phyloP scores from a whole-genome alignment of 35 echinoderm and acorn worm genomes.

The Amphiura filiformis region DNA sequence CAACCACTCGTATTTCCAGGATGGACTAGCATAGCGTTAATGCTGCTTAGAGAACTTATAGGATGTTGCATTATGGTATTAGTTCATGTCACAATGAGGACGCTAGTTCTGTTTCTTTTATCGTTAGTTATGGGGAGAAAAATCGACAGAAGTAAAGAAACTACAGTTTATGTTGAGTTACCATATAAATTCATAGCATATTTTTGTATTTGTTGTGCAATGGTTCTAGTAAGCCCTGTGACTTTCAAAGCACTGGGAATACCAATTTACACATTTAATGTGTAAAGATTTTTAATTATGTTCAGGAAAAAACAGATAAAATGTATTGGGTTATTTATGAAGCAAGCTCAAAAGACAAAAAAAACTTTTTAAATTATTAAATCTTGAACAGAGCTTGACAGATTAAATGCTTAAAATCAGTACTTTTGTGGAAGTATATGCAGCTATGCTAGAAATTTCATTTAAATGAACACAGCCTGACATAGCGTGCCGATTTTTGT shows the following conservation, averaged over 20 bases:
- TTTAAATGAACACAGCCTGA: no score
- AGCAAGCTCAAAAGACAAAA: no score
- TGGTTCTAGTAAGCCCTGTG: constrained; percentile 40
- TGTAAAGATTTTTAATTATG: no score
- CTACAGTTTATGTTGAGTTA: constrained; percentile 43
- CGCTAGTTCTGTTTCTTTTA: constrained; percentile 49
- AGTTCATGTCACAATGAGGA: constrained; percentile 51
- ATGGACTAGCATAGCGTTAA: neutral
- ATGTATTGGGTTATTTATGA: no score
- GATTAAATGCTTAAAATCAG: no score
- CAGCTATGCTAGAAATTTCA: no score
- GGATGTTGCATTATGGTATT: constrained; percentile 30
- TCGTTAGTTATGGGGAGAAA: constrained; percentile 48
- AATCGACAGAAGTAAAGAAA: constrained; percentile 52
- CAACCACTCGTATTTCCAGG: constrained; percentile 46
- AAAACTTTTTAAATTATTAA: no score
- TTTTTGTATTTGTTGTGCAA: constrained; percentile 17
- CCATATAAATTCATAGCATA: constrained; percentile 81
- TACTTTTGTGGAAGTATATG: no score
- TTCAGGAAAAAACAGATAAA: no score
- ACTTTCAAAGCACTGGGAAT: constrained; percentile 46
- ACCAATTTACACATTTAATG: neutral
- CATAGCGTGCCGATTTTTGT: no score
- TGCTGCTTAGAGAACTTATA: constrained; percentile 59
- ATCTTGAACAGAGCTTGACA: no score